Base-by-base conservation (phyloP, 2,888 invertebrate species). In the Pherbina coryleti region DNA sequence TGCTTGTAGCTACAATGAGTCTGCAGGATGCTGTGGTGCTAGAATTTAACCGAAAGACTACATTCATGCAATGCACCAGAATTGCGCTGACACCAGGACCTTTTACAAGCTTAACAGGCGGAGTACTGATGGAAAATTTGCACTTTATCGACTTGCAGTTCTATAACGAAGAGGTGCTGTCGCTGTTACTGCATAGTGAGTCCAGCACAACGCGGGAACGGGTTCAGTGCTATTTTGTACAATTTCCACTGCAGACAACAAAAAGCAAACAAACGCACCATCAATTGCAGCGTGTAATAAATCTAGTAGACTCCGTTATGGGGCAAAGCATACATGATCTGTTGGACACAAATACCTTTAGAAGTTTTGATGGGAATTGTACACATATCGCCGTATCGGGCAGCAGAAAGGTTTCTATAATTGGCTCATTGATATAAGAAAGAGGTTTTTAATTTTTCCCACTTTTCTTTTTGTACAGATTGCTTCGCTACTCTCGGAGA, bases 311-410 rank as follows among this genome's bases (percentile, higher is more conserved):
- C 51, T 78, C 84, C 14, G 79, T 83, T 0, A 75, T 86, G 5
- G 90, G 91, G 67, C 92, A 93, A 84, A 91, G 92, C 77, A 91
- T 89, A 19, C 84, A 92, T 31, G 90, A 91, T 78, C 85, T 91
- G 69, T 85, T 92, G 57, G 91, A 92, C 78, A 89, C 90, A 60
- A 73, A 70, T 9, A 83, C 74, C 11, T 91, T 92, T 70, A 93
- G 93, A 84, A 89, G 91, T 8, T 89, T 95, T 11, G 94, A 95
- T 79, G 93, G 93, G 83, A 91, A 92, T 82, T 93, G 93, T 3
- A 92, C 92, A 78, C 90, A 91, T 80, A 92, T 98, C 84, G 94
- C 97, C 1, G 97, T 97, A 3, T 97, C 97, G 64, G 97, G 97
- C 0, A 93, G 93, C 76, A 89, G 93, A 79, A 90, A 90, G 83